Percentiles rank a stretch among this genome's conserved stretches.
Evolutionary conservation across 2,888 invertebrate species (phyloP).

Genomic region (Philopedon plagiatum): DNA sequence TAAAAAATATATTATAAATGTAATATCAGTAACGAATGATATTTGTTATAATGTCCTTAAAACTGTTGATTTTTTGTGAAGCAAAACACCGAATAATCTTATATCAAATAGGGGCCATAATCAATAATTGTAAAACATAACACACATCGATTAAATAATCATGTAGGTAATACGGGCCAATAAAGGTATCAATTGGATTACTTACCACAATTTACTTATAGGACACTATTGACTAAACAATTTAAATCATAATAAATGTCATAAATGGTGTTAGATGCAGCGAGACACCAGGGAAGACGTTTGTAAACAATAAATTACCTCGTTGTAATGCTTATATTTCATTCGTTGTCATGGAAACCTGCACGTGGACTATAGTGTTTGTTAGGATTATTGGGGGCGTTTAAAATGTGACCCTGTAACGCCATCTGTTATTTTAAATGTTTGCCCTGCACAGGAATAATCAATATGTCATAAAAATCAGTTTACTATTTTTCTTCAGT

Average conservation of each 20-base stretch:
- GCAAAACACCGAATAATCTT: too few relatives aligned
- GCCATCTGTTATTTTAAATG: not conserved
- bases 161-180: not conserved
- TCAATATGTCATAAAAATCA: not conserved
- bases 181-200: constrained; percentile 9
- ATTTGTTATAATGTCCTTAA: too few relatives aligned
- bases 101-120: not conserved
- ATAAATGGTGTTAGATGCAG: constrained; percentile 42
- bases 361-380: constrained; percentile 10
- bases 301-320: constrained; percentile 54
- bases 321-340: constrained; percentile 44
- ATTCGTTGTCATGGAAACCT: constrained; percentile 55
- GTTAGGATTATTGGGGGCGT: not conserved
- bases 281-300: constrained; percentile 45
- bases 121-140: not conserved
- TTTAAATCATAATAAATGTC: constrained; percentile 37
- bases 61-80: too few relatives aligned
- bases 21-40: too few relatives aligned
- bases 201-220: constrained; percentile 23
- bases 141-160: not conserved
- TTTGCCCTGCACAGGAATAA: not conserved
- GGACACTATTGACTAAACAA: constrained; percentile 51
- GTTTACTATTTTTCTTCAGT: too few relatives aligned
- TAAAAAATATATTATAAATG: too few relatives aligned
- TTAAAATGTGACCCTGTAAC: not conserved